Percentiles rank a stretch among this genome's conserved stretches.
phyloP scores from a whole-genome alignment of 2,113 vertebrate genomes.

The Leptobrachium ailaonicum region DNA sequence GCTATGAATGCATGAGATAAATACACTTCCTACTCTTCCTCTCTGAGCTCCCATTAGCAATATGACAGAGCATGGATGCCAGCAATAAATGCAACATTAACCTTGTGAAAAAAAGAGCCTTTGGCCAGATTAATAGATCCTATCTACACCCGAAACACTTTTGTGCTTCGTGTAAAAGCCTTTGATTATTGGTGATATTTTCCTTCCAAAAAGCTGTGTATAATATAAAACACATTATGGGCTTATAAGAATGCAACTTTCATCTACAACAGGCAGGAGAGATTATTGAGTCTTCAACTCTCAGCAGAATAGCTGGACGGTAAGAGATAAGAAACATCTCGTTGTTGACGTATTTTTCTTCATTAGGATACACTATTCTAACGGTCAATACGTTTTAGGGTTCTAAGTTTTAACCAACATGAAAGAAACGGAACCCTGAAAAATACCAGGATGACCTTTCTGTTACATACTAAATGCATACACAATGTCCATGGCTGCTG shows the following conservation, averaged over 20 bases:
- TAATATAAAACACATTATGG: constrained; percentile 32
- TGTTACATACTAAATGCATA: too few species aligned
- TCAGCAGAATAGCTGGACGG: constrained; percentile 32
- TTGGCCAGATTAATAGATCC: constrained; percentile 51
- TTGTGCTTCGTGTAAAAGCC: not conserved
- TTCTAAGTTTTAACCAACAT: not conserved
- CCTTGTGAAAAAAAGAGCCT: constrained; percentile 49
- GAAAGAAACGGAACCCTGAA: not conserved
- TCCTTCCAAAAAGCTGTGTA: constrained; percentile 40
- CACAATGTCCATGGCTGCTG: too few species aligned
- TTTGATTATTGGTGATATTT: constrained; percentile 31
- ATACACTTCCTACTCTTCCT: constrained; percentile 48
- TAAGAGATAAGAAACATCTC: constrained; percentile 40
- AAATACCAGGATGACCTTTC: too few species aligned
- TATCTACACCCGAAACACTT: constrained; percentile 48
- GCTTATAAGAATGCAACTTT: constrained; percentile 34
- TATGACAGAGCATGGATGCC: constrained; percentile 44
- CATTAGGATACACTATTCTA: constrained; percentile 10
- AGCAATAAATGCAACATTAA: constrained; percentile 34
- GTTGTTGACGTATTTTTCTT: not conserved
- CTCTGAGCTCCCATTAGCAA: constrained; percentile 43
- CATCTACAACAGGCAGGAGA: constrained; percentile 28
- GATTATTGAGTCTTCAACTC: constrained; percentile 46
- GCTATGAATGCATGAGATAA: constrained; percentile 47
- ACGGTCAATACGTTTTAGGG: not conserved